phyloP scores from a whole-genome alignment of 2,888 invertebrate genomes.

The Adineta ricciae region DNA sequence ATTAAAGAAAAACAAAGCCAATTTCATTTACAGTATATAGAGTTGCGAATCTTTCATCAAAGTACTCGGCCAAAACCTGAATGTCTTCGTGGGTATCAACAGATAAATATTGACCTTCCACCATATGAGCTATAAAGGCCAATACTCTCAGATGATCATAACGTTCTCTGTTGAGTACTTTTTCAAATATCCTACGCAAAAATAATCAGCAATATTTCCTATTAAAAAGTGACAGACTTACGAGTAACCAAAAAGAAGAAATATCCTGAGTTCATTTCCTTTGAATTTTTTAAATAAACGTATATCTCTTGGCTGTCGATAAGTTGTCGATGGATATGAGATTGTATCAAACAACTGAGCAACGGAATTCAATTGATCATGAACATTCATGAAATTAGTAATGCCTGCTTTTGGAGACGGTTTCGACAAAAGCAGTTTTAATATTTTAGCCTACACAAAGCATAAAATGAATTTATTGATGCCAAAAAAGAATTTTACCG shows the following conservation, averaged over 20 bases:
- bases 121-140: neutral
- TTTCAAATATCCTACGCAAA: neutral
- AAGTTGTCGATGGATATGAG: neutral
- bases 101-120: neutral
- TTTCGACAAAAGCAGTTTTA: neutral
- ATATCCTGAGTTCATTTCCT: neutral
- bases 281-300: neutral
- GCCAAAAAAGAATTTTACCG: neutral
- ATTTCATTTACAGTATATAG: no score
- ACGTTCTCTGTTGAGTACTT: neutral
- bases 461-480: neutral
- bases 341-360: neutral
- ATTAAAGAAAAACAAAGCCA: neutral
- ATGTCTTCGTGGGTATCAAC: neutral
- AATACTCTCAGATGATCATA: neutral
- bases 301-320: neutral
- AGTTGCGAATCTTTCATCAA: no score
- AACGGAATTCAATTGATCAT: neutral
- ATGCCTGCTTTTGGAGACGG: neutral
- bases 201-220: neutral
- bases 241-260: neutral
- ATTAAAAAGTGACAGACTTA: neutral
- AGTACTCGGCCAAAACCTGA: neutral
- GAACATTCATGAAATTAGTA: neutral
- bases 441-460: neutral